These are phyloP conservation scores for Branchinecta lindahli DNA, from an alignment of 1,140 invertebrate species.

Conservation along the genomic window DNA sequence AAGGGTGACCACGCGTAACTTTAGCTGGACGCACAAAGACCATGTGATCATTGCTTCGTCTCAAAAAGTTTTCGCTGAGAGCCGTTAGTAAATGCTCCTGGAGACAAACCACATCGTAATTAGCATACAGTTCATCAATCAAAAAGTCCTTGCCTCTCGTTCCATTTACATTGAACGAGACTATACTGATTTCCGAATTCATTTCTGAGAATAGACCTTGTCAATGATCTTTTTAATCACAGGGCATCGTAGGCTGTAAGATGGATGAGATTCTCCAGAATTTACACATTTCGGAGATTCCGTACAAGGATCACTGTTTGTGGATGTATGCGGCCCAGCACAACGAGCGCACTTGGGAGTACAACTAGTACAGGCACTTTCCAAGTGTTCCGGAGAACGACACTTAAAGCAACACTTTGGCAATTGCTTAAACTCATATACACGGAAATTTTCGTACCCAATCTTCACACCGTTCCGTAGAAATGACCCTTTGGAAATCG, in stretches of 20 bases:
- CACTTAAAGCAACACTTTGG: conserved; percentile 9
- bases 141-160: no score
- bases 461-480: background rate
- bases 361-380: background rate
- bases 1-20: no score
- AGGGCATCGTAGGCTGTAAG: background rate
- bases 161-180: no score
- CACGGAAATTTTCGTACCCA: background rate
- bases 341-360: background rate
- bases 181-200: no score
- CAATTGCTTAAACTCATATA: background rate
- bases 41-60: no score
- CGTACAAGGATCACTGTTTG: background rate
- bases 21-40: no score
- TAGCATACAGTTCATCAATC: no score
- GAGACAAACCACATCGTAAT: no score
- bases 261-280: background rate
- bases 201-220: no score
- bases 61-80: no score
- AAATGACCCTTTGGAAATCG: background rate
- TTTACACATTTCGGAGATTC: background rate
- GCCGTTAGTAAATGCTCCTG: no score
- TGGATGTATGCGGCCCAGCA: background rate
- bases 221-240: background rate
- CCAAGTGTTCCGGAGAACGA: background rate